A percentile compares a stretch with the other conserved stretches of the same genome.
Conservation (phyloP, 2,113 vertebrate species). For the Irena cyanogastra region DNA sequence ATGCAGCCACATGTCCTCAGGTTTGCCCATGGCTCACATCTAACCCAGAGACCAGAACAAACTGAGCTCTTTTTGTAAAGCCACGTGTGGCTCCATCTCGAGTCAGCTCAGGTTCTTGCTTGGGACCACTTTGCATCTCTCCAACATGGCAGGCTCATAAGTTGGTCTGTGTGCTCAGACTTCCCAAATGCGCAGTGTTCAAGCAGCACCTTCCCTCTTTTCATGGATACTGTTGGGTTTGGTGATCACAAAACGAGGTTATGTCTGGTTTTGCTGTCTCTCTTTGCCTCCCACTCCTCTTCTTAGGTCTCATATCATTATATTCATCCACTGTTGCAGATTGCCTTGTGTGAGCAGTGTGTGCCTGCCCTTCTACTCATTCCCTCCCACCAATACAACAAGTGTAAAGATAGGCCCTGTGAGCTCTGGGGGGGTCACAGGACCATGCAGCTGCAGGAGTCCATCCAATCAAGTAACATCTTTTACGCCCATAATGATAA, state of each 20-base stretch:
- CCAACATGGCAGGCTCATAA: accelerated
- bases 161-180: background rate
- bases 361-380: background rate
- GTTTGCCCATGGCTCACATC: background rate
- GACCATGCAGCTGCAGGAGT: constrained; percentile 55
- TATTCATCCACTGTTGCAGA: background rate
- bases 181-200: background rate
- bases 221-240: background rate
- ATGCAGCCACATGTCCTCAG: accelerated
- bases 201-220: background rate
- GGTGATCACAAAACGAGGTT: background rate
- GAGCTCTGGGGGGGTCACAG: constrained; percentile 25
- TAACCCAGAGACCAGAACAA: background rate
- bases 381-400: background rate
- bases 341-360: background rate
- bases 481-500: constrained; percentile 59
- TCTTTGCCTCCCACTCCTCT: background rate
- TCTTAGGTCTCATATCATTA: background rate
- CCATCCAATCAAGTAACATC: constrained; percentile 60
- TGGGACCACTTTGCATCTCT: background rate
- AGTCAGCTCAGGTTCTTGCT: background rate
- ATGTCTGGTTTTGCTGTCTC: background rate
- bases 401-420: background rate
- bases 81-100: accelerated
- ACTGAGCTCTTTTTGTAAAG: background rate